Evolutionary conservation across 2,888 invertebrate species (phyloP).

Genomic region (Tuta absoluta): DNA sequence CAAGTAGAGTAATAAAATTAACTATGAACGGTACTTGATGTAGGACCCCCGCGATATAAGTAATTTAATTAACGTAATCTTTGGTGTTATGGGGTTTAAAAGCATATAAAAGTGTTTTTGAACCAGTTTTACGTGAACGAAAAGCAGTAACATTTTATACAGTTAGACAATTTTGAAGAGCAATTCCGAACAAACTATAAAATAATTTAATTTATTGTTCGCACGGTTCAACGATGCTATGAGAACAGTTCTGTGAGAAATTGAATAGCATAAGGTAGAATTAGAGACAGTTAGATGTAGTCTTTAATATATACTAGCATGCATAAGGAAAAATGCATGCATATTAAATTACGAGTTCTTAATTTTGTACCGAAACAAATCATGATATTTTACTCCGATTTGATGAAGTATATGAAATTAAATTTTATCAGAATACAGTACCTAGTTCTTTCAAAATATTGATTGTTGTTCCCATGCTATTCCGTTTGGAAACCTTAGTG

Average conservation of each 20-base stretch:
- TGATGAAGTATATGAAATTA: too few relatives aligned
- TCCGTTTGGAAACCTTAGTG: too few relatives aligned
- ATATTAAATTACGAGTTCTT: background rate
- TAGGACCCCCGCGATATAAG: slow-evolving; percentile 6
- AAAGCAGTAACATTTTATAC: slow-evolving; percentile 18
- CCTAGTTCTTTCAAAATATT: too few relatives aligned
- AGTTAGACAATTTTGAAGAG: slow-evolving; percentile 18
- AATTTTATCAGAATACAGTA: too few relatives aligned
- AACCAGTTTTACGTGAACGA: slow-evolving; percentile 13
- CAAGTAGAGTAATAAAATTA: slow-evolving; percentile 3
- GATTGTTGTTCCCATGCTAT: too few relatives aligned
- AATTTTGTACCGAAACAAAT: background rate
- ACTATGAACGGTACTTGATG: slow-evolving; percentile 6
- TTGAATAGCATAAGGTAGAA: slow-evolving; percentile 20
- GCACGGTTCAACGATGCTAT: slow-evolving; percentile 6
- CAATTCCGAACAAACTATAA: slow-evolving; percentile 16
- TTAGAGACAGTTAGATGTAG: slow-evolving; percentile 21
- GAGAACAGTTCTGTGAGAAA: slow-evolving; percentile 13
- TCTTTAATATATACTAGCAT: background rate
- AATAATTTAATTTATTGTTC: slow-evolving; percentile 24
- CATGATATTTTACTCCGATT: background rate
- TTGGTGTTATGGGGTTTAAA: slow-evolving; percentile 11
- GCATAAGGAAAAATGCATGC: background rate
- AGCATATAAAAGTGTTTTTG: slow-evolving; percentile 10
- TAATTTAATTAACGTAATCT: slow-evolving; percentile 13